Evolutionary conservation across 2,113 vertebrate genomes (phyloP).

Genomic region (Archilochus colubris): DNA sequence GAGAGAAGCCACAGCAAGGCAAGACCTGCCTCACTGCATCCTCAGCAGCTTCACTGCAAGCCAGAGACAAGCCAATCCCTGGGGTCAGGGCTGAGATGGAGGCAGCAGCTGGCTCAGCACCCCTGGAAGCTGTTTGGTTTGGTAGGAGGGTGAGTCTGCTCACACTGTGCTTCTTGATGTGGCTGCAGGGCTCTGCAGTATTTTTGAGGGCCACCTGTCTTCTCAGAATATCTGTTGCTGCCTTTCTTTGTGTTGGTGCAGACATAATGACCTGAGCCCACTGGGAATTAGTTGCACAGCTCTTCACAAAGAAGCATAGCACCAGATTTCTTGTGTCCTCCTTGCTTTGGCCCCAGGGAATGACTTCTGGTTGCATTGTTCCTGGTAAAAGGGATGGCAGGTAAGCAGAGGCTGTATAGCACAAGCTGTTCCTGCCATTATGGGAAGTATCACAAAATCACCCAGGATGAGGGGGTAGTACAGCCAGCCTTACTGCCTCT

Average conservation of each 20-base stretch:
- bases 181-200: not conserved
- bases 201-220: not conserved
- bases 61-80: not conserved
- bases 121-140: fast-evolving
- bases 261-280: not conserved
- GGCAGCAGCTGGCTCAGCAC: not conserved
- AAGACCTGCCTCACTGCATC: not conserved
- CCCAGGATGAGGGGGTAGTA: not conserved
- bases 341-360: not conserved
- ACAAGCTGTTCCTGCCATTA: not conserved
- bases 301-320: not conserved
- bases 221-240: not conserved
- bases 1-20: not conserved
- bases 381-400: not conserved
- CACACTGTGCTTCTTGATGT: not conserved
- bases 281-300: not conserved
- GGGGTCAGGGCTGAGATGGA: not conserved
- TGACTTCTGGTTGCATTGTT: not conserved
- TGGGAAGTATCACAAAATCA: not conserved
- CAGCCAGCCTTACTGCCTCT: not conserved
- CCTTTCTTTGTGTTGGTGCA: not conserved
- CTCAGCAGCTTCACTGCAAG: fast-evolving
- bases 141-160: not conserved
- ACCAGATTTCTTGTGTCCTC: not conserved
- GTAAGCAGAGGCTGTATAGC: not conserved